A percentile compares a stretch with the other conserved stretches of the same genome.
Conservation (phyloP, 2,888 invertebrate genomes). For the Automeris io region DNA sequence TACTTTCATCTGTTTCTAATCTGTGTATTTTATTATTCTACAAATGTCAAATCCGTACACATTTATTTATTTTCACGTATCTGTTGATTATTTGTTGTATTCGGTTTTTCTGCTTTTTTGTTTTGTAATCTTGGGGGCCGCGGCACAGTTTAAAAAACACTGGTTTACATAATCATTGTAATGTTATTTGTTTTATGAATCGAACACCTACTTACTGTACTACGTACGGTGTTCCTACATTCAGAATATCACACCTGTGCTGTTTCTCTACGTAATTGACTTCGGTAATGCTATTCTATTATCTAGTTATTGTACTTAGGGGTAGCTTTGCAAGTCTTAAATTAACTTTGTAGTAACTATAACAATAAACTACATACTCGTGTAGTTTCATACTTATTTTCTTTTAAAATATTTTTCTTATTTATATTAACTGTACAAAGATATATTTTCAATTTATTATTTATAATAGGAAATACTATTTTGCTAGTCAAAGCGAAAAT, state of each 20-base stretch:
- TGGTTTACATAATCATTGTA: no score
- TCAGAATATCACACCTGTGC: conserved; percentile 25
- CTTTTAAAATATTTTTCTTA: not conserved
- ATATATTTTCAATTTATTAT: not conserved
- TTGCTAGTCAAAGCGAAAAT: not conserved
- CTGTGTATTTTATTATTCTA: no score
- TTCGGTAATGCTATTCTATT: conserved; percentile 51
- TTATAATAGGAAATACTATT: not conserved
- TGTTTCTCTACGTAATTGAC: conserved; percentile 57
- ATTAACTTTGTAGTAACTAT: conserved; percentile 1
- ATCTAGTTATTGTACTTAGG: conserved; percentile 67
- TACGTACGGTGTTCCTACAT: conserved; percentile 9
- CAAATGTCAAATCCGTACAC: no score
- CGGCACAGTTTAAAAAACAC: no score
- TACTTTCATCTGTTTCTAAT: no score
- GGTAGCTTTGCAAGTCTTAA: conserved; percentile 41
- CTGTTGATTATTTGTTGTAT: no score
- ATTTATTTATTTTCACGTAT: no score
- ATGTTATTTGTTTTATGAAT: no score
- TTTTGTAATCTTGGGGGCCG: no score
- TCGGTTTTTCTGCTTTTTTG: no score
- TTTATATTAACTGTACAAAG: not conserved
- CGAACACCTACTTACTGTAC: conserved; percentile 21
- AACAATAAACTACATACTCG: not conserved
- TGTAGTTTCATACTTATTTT: not conserved